A percentile compares a stretch with the other conserved stretches of the same genome.
phyloP scores from a whole-genome alignment of 1,140 invertebrate species.

The Drosophila paulistorum region DNA sequence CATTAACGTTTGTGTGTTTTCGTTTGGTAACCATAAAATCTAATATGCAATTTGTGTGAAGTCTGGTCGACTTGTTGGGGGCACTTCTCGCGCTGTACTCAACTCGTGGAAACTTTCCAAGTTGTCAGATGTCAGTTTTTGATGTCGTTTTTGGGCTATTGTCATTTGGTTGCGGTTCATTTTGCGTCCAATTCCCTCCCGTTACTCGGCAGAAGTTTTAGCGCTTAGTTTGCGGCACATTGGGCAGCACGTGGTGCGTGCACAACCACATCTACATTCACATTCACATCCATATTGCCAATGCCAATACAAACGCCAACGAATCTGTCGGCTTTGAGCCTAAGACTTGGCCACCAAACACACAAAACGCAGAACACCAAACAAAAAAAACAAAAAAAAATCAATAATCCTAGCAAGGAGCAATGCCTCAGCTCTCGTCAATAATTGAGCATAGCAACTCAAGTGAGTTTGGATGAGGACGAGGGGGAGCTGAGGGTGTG shows the following conservation, averaged over 20 bases:
- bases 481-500: not conserved
- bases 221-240: slow-evolving; percentile 64
- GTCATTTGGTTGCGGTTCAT: slow-evolving; percentile 60
- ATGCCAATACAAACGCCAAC: slow-evolving; percentile 7
- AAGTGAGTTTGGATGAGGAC: not conserved
- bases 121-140: slow-evolving; percentile 47
- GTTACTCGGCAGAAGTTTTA: slow-evolving; percentile 20
- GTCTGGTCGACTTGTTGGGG: slow-evolving; percentile 4
- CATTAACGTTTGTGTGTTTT: slow-evolving; percentile 26
- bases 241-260: slow-evolving; percentile 74
- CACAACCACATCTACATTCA: slow-evolving; percentile 13
- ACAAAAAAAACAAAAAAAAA: slow-evolving; percentile 26
- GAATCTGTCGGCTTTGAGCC: slow-evolving; percentile 18
- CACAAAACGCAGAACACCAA: not conserved
- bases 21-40: slow-evolving; percentile 55
- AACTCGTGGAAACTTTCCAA: slow-evolving; percentile 29
- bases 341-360: slow-evolving; percentile 33
- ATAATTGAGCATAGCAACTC: slow-evolving; percentile 48
- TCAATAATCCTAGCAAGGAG: slow-evolving; percentile 38
- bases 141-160: slow-evolving; percentile 25
- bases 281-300: slow-evolving; percentile 8
- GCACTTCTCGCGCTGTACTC: not conserved
- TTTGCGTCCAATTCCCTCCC: slow-evolving; percentile 49
- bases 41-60: slow-evolving; percentile 50
- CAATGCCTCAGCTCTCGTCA: slow-evolving; percentile 31